Percentiles rank a stretch among this genome's conserved stretches.
Evolutionary conservation across 2,888 invertebrate species (phyloP).

Genomic region (Drosophila ezoana): DNA sequence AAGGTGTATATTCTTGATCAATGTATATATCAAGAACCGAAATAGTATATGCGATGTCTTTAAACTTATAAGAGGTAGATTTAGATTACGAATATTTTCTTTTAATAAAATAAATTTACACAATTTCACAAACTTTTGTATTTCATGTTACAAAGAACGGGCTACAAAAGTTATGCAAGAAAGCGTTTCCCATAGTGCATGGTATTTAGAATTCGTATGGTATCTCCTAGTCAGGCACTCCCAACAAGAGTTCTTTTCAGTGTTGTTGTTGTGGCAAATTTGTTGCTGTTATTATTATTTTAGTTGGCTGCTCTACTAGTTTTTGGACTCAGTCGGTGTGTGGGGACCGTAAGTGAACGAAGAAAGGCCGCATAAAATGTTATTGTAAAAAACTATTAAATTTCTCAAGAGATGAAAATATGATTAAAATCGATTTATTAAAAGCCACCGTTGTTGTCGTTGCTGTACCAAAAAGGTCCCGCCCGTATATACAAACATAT

Average conservation of each 20-base stretch:
- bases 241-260: constrained; percentile 3
- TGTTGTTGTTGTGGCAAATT: constrained; percentile 54
- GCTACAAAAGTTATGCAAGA: too few species aligned
- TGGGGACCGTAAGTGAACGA: not conserved
- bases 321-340: constrained; percentile 20
- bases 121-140: too few species aligned
- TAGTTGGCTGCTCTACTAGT: constrained; percentile 62
- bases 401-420: constrained; percentile 81
- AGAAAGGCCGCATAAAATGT: constrained; percentile 61
- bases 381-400: constrained; percentile 79
- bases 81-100: too few species aligned
- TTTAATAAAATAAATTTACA: too few species aligned
- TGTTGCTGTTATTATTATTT: constrained; percentile 75
- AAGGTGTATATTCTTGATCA: too few species aligned
- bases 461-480: constrained; percentile 34
- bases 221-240: too few species aligned
- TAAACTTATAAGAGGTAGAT: too few species aligned
- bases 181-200: too few species aligned
- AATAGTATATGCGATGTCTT: too few species aligned
- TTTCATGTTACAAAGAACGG: too few species aligned
- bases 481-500: constrained; percentile 52
- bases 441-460: constrained; percentile 65
- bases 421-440: constrained; percentile 84
- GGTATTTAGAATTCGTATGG: too few species aligned
- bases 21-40: too few species aligned